Percentiles rank a stretch among this genome's conserved stretches.
These are phyloP conservation scores for Resseliella maxima DNA, from an alignment of 2,888 invertebrate genomes.

Conservation along the genomic window DNA sequence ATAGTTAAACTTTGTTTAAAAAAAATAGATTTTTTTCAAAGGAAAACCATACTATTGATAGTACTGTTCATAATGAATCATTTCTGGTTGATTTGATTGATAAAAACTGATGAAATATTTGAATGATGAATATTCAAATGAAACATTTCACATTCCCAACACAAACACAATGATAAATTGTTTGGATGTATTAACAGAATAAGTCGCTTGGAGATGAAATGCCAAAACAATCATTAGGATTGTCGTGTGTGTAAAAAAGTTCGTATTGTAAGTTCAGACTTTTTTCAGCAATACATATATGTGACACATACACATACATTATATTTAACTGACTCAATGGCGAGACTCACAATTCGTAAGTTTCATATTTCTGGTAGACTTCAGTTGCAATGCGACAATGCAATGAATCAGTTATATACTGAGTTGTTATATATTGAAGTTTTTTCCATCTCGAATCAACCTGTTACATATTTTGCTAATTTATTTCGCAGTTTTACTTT, in stretches of 20 bases:
- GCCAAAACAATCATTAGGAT: not conserved
- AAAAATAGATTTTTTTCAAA: not conserved
- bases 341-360: not conserved
- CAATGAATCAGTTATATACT: not conserved
- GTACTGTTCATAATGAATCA: too few species aligned
- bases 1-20: too few species aligned
- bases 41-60: not conserved
- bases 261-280: too few species aligned
- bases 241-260: not conserved
- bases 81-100: not conserved
- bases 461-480: constrained; percentile 38
- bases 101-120: not conserved
- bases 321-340: not conserved
- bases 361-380: not conserved
- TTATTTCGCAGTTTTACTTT: not conserved
- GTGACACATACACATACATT: not conserved
- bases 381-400: constrained; percentile 54
- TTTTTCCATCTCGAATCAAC: constrained; percentile 1
- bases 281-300: too few species aligned
- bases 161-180: not conserved
- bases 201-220: not conserved
- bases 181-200: not conserved
- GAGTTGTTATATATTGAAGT: not conserved
- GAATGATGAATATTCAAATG: not conserved
- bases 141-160: constrained; percentile 15